These are phyloP conservation scores for Acanthis flammea DNA, from an alignment of 2,797 vertebrate genomes.

Conservation along the genomic window DNA sequence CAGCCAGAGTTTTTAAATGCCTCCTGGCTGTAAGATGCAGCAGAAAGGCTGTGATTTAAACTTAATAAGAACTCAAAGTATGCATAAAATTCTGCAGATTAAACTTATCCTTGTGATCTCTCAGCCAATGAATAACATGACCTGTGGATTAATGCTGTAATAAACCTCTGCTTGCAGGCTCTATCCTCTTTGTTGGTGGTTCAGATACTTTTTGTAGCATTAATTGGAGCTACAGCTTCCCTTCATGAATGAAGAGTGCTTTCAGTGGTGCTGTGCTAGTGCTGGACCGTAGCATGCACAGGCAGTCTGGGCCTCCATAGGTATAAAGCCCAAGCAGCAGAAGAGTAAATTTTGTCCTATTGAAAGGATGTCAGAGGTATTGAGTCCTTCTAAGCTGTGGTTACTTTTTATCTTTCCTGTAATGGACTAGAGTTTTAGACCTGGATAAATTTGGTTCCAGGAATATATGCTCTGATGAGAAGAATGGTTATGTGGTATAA, in stretches of 20 bases:
- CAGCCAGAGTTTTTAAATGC: neutral
- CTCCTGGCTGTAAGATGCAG: neutral
- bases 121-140: neutral
- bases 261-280: neutral
- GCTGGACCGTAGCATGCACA: neutral
- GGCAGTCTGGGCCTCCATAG: neutral
- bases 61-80: slow-evolving; percentile 25
- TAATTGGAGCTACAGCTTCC: neutral
- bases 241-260: neutral
- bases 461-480: neutral
- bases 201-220: neutral
- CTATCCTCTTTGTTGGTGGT: neutral
- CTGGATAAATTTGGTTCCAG: neutral
- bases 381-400: rapidly evolving
- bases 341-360: neutral
- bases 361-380: neutral
- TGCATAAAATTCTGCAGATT: slow-evolving; percentile 32
- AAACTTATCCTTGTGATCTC: slow-evolving; percentile 12
- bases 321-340: neutral
- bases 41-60: neutral
- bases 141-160: neutral
- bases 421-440: neutral
- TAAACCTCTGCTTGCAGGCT: neutral
- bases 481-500: neutral
- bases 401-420: neutral